phyloP scores from a whole-genome alignment of 2,797 vertebrate genomes.

The Sylvia borin region DNA sequence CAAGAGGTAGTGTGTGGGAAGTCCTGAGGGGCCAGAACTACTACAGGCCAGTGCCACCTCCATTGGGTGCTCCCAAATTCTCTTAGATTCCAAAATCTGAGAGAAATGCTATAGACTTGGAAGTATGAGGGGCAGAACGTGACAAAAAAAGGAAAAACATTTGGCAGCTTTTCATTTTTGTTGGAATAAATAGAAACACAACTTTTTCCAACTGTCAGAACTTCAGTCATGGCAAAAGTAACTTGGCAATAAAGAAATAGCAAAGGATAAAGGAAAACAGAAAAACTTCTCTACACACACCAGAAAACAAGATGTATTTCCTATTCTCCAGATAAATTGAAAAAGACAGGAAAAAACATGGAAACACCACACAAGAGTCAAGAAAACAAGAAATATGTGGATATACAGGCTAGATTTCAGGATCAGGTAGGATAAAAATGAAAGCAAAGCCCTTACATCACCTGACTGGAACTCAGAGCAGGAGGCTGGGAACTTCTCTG shows the following conservation, averaged over 20 bases:
- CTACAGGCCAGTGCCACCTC: background rate
- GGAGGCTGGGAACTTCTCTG: background rate
- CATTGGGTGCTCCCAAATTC: background rate
- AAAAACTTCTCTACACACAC: background rate
- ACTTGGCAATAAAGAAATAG: background rate
- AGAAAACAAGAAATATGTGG: background rate
- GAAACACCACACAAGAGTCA: background rate
- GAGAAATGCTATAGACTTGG: background rate
- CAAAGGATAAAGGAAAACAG: background rate
- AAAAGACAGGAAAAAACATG: background rate
- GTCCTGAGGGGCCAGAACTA: background rate
- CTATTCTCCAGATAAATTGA: background rate
- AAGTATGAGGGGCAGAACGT: background rate
- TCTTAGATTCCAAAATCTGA: background rate
- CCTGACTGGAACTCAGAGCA: background rate
- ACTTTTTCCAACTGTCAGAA: background rate
- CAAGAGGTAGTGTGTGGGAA: background rate
- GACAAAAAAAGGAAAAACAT: background rate
- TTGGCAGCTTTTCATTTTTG: background rate
- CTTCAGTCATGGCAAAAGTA: background rate
- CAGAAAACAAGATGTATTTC: background rate
- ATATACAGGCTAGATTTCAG: background rate
- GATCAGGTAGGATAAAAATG: background rate
- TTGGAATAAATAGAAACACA: background rate
- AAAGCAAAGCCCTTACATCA: background rate